Evolutionary conservation across 2,797 vertebrate genomes (phyloP).

Genomic region (Botia kubotai): DNA sequence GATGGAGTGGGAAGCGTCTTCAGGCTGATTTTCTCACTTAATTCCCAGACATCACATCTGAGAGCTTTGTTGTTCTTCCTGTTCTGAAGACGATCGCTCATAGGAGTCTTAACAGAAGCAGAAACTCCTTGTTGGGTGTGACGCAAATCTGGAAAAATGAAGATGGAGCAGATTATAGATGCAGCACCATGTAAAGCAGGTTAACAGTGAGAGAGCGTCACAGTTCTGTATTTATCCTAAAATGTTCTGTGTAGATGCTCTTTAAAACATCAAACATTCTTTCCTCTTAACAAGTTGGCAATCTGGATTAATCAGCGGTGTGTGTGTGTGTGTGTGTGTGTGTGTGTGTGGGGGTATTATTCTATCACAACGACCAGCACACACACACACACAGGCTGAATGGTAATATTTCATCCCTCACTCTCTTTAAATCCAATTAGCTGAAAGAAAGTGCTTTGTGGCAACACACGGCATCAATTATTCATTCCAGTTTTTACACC

Average conservation of each 20-base stretch:
- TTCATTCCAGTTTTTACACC: conserved; percentile 76
- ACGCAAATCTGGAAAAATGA: conserved; percentile 45
- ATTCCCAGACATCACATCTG: conserved; percentile 53
- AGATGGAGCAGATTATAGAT: conserved; percentile 51
- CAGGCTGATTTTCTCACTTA: conserved; percentile 35
- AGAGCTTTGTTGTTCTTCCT: conserved; percentile 45
- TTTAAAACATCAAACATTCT: conserved; percentile 35
- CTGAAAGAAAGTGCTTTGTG: conserved; percentile 74
- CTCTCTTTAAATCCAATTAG: conserved; percentile 78
- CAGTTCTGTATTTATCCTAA: not conserved
- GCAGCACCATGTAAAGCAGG: conserved; percentile 23
- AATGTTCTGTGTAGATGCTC: not conserved
- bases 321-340: conserved; percentile 2
- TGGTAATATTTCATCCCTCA: conserved; percentile 64
- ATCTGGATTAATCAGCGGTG: conserved; percentile 52
- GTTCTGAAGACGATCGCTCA: conserved; percentile 33
- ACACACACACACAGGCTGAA: conserved; percentile 44
- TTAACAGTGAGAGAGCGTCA: not conserved
- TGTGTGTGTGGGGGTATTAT: conserved; percentile 56
- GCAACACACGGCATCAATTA: conserved; percentile 76
- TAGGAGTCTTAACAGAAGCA: conserved; percentile 33
- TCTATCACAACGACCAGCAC: conserved; percentile 49
- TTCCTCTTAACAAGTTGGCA: conserved; percentile 40
- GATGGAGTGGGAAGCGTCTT: conserved; percentile 26
- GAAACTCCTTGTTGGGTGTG: conserved; percentile 35